Base-by-base conservation (phyloP, 1,140 invertebrate species). In the Melipona quadrifasciata region DNA sequence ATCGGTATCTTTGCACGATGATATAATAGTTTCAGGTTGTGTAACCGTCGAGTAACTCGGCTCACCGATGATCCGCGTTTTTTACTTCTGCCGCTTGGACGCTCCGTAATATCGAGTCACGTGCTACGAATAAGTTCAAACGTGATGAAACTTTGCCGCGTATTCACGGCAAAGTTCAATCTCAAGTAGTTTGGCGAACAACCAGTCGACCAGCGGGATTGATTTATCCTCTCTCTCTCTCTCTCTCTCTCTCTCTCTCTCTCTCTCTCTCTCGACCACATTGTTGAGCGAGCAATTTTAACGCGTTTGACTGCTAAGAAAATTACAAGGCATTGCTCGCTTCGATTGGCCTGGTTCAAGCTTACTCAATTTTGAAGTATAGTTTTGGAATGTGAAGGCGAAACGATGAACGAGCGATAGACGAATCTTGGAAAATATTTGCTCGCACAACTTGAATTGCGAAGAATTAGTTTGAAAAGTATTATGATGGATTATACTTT, bases 41-140 rank as follows among this genome's bases (percentile, higher is more conserved):
- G 24, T 27, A 53, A 27, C 39, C 53, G 47, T 72, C 70, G 70
- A 47, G 39, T 47, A 47, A 47, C 8, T 47, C 27, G 70, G 47
- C 14, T 72, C 70, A 72, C 47, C 70, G 70, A 27, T 72, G 47
- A 51, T n/a, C 24, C 47, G 17, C 39, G 31, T 24, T 51, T 53
- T 27, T 6, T 6, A 27, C 0, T 72, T 24, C 24, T 51, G 24
- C 6, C 6, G 39, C 39, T 47, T 47, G 39, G 39, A 47, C 8
- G n/a, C 70, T 53, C 27, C 53, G 70, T 51, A 72, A 72, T 72
- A 53, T 72, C 47, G 24, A 51, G 70, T 72, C 70, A 72, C 70
- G 47, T 72, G 39, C 47, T 39, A 39, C 39, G 70, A 2, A 71
- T 71, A 51, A 71, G 39, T 51, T 24, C 24, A 71, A 8, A 12